Evolutionary conservation across 2,797 vertebrate genomes (phyloP), one percentile per base, ranked within the genome.

Genomic region (Miichthys miiuy): DNA sequence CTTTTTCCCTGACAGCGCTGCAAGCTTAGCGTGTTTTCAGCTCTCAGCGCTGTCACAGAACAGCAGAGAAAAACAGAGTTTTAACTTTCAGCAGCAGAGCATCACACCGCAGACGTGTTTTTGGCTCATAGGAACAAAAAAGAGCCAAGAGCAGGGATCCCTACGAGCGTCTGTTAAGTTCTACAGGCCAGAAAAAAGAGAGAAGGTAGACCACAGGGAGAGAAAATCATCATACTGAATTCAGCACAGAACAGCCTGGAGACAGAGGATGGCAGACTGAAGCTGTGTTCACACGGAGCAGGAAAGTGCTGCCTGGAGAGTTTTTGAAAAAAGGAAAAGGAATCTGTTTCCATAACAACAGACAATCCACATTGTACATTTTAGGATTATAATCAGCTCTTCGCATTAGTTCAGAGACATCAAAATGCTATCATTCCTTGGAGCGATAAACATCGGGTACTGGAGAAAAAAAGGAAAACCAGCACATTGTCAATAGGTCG

Each of bases 261-360:
- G 71, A 70, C 54, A 16, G 46, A 38, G 23, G 57, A 67, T 11
- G 61, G 56, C 58, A 62, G 46, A 25, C 20, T 61, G 54, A 75
- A 55, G 75, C 75, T 42, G 56, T 34, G 63, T 44, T 82, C 50
- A 38, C 23, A 64, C 6, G 25, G 21, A 50, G 56, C 50, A 34
- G 8, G 41, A 44, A 80, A 73, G 48, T 77, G 71, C 52, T 38
- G 67, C 72, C 46, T 74, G 48, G 21, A 85, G 71, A 75, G 34
- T 58, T 62, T 55, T 70, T 65, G 58, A 23, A 71, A 23, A 71
- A 79, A 51, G 65, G 21, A 46, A 66, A 56, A 54, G n/a, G 42
- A 18, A 23, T 67, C 42, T 72, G 89, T 92, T 92, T 84, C 89
- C 85, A 92, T 89, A 81, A 86, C 88, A 88, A 90, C 85, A 38